phyloP scores from a whole-genome alignment of 2,797 vertebrate genomes.

The Sebastiscus albofasciatus region DNA sequence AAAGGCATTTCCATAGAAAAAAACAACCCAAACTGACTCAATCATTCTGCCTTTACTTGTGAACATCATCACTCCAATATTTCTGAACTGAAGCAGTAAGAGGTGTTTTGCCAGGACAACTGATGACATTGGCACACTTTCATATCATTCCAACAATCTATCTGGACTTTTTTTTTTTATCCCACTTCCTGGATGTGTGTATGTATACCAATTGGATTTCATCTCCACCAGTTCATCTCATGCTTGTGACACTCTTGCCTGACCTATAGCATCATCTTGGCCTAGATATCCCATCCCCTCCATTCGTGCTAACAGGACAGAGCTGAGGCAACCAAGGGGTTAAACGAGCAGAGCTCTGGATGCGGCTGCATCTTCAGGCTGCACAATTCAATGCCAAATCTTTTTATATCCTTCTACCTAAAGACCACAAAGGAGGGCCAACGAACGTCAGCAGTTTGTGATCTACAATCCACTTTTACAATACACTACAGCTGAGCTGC shows the following conservation, averaged over 20 bases:
- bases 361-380: slow-evolving; percentile 8
- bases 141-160: not conserved
- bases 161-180: not conserved
- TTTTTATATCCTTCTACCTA: slow-evolving; percentile 8
- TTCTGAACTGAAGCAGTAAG: not conserved
- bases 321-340: slow-evolving; percentile 25
- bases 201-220: not conserved
- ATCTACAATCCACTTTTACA: not conserved
- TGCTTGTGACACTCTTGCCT: slow-evolving; percentile 10
- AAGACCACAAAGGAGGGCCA: not conserved
- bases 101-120: not conserved
- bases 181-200: not conserved
- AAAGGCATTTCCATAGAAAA: not conserved
- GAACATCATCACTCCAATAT: not conserved
- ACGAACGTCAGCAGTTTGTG: slow-evolving; percentile 7
- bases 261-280: slow-evolving; percentile 32
- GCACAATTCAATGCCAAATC: not conserved
- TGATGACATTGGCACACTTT: not conserved
- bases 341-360: slow-evolving; percentile 22
- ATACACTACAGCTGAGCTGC: not conserved
- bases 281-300: not conserved
- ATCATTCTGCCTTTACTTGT: not conserved
- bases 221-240: slow-evolving; percentile 14
- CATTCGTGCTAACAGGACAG: not conserved
- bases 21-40: not conserved